Evolutionary conservation across 2,888 invertebrate species (phyloP).

Genomic region (Dusona sp.): DNA sequence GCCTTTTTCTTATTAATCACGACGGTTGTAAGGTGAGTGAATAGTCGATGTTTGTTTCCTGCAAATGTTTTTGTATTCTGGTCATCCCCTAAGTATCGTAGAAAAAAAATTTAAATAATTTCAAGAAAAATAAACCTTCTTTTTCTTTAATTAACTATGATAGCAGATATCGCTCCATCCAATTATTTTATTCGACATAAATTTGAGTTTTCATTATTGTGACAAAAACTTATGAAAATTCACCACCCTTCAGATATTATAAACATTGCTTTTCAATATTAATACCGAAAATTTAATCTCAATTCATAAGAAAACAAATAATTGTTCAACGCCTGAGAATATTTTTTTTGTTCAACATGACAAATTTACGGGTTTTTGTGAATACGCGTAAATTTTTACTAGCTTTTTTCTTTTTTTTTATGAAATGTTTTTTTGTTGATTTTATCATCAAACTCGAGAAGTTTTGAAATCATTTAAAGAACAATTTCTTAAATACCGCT

Average conservation of each 20-base stretch:
- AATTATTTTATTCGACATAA: background rate
- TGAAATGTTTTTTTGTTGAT: background rate
- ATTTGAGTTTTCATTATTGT: background rate
- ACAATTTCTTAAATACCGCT: too few relatives aligned
- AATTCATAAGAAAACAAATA: background rate
- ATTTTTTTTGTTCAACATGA: too few relatives aligned
- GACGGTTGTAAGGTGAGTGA: conserved; percentile 84
- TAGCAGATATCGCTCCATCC: background rate
- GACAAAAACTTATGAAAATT: background rate
- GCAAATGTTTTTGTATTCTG: background rate
- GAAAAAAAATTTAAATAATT: background rate
- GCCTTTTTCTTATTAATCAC: conserved; percentile 86
- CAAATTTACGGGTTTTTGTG: background rate
- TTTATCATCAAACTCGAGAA: background rate
- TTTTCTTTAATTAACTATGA: too few relatives aligned
- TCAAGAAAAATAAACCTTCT: background rate
- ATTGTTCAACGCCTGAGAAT: background rate
- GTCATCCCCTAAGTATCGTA: background rate
- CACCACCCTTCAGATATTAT: background rate
- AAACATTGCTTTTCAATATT: background rate
- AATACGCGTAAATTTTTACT: background rate
- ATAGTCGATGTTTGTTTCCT: conserved; percentile 40
- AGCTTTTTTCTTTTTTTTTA: background rate
- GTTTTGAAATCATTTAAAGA: too few relatives aligned
- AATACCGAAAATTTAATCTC: background rate